Evolutionary conservation across 2,888 invertebrate species (phyloP), one percentile per base, ranked within the genome.

Genomic region (Ariolimax columbianus): DNA sequence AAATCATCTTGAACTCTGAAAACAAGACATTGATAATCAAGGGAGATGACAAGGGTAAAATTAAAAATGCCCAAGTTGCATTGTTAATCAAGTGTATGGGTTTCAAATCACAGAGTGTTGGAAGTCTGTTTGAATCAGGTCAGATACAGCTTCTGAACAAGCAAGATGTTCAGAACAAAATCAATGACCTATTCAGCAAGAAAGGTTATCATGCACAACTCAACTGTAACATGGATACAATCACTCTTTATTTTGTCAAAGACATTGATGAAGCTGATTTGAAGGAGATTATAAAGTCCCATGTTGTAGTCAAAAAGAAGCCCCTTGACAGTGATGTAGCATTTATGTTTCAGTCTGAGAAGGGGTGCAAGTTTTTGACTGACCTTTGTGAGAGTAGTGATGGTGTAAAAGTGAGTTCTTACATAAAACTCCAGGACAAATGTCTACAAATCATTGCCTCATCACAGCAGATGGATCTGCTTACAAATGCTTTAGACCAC

Each of bases 31-130:
- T 33, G 33, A 66, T 47, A 23, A 59, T 83, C 36, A 83, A 68
- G 33, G 43, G 47, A n/a, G 33, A 36, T 23, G 51, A 77, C 11
- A 75, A 47, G 33, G 40, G 9, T 33, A 33, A 51, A 26, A n/a
- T 66, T 26, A 14, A 36, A 11, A 6, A 7, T 36, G 47, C 63
- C 33, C 33, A 68, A 36, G 26, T 66, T 40, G 66, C 77, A 30
- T 19, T 77, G n/a, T 68, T 83, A 66, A 77, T 47, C 47, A 77
- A 83, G 77, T 26, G 23, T n/a, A 47, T 47, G 70, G 72, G 72
- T 72, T 70, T 81, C 33, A 70, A 3, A 6, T 26, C 17, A 36
- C 23, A 1, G 0, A 55, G 55, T 51, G n/a, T 81, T 43, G 23
- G 4, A 72, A n/a, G 38, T n/a, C 7, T 81, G 4, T 51, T 75